Percentiles rank a stretch among this genome's conserved stretches.
Evolutionary conservation across 2,888 invertebrate genomes (phyloP).

Genomic region (Polietes domitor): DNA sequence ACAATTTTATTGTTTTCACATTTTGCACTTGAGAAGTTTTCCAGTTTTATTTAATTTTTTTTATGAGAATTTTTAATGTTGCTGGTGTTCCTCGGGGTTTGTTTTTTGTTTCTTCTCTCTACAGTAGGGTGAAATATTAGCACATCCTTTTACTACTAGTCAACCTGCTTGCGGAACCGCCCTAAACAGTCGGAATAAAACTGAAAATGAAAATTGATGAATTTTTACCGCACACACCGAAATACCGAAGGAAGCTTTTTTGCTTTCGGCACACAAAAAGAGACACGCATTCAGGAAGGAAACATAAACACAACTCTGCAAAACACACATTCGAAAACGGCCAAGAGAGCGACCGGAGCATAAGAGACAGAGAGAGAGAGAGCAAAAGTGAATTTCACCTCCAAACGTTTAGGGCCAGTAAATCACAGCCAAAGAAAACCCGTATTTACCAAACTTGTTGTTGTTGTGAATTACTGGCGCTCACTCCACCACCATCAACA

Average conservation of each 20-base stretch:
- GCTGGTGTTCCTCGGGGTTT: neutral
- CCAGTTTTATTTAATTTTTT: conserved; percentile 15
- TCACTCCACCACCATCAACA: neutral
- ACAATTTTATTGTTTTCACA: neutral
- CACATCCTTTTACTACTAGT: conserved; percentile 70
- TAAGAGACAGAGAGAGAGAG: neutral
- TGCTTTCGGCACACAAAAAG: conserved; percentile 42
- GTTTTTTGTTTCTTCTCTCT: conserved; percentile 24
- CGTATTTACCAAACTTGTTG: neutral
- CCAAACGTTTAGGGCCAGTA: conserved; percentile 37
- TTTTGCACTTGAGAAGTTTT: conserved; percentile 31
- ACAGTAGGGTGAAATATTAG: conserved; percentile 41
- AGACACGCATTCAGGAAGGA: neutral
- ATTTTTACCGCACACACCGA: conserved; percentile 72
- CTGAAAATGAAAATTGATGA: conserved; percentile 81
- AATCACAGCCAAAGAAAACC: conserved; percentile 57
- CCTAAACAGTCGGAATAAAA: conserved; percentile 81
- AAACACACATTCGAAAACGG: conserved; percentile 18
- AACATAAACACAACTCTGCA: conserved; percentile 31
- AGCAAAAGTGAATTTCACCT: conserved; percentile 50
- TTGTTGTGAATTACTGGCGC: neutral
- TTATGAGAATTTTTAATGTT: conserved; percentile 1
- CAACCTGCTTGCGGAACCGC: conserved; percentile 81
- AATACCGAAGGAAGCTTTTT: conserved; percentile 64
- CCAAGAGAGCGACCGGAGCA: conserved; percentile 17